Evolutionary conservation across 2,113 vertebrate genomes (phyloP), one percentile per base, ranked within the genome.

Genomic region (Ameiurus melas): DNA sequence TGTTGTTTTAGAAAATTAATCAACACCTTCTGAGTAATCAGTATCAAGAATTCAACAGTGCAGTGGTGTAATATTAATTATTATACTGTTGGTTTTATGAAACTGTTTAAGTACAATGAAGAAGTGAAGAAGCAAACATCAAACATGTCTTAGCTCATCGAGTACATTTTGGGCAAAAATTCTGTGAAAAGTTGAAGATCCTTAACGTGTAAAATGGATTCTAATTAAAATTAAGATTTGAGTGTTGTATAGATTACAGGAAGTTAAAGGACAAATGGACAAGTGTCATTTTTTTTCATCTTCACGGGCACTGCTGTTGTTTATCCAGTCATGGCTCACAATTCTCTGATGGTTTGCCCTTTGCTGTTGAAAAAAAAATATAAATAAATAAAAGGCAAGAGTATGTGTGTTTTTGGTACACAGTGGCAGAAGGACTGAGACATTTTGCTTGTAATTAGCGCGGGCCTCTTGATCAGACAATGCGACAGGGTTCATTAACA

Each of bases 401-500:
- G 89, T 92, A 92, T 91, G 92, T 83, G 81, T 78, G 80, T 75
- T 86, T 91, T 89, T 57, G 70, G 83, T 95, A 94, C 91, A 77
- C 90, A 92, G 93, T 93, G 93, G 92, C 58, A 81, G 71, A 85
- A 93, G 94, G 94, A 92, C 93, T 87, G 91, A 94, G 93, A 94
- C 93, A 93, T 94, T 94, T 94, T 93, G 94, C 91, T 93, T 90
- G 91, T 95, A 96, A 95, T 95, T 95, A 96, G 95, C 95, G 91
- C 91, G 85, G 93, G 94, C 94, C 94, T 94, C 94, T 95, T 96
- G 95, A 96, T 95, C 93, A 92, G 94, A 95, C 95, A 96, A 95
- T 95, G 95, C 95, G 94, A 92, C 92, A 93, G 93, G 95, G 94
- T 96, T 96, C 94, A 96, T 96, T 96, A 95, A 93, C 94, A 78